These are phyloP conservation scores for Ictidomys tridecemlineatus DNA, from an alignment of 2,113 vertebrate species.

Conservation along the genomic window DNA sequence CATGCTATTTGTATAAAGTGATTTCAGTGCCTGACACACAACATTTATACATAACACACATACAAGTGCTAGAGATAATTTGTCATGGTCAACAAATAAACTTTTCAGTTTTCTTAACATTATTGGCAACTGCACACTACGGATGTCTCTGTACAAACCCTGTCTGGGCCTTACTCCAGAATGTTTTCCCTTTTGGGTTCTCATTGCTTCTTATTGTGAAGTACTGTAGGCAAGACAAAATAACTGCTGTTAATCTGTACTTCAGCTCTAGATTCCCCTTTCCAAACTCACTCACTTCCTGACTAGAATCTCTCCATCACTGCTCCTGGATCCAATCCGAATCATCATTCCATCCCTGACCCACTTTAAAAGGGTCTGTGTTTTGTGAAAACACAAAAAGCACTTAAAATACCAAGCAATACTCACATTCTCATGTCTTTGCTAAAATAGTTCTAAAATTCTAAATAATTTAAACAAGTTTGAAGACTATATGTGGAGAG, in stretches of 20 bases:
- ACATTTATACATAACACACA: background rate
- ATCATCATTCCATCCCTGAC: background rate
- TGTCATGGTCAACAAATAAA: background rate
- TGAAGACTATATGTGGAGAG: slow-evolving; percentile 9
- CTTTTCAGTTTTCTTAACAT: slow-evolving; percentile 9
- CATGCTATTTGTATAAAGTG: background rate
- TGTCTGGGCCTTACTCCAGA: background rate
- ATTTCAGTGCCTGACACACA: background rate
- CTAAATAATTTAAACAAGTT: slow-evolving; percentile 52
- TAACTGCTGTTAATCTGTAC: background rate
- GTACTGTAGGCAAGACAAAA: background rate
- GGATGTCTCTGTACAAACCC: background rate
- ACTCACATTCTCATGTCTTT: slow-evolving; percentile 50
- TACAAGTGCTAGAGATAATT: background rate
- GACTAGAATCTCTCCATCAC: background rate
- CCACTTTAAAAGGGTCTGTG: background rate
- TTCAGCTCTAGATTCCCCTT: background rate
- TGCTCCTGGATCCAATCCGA: background rate
- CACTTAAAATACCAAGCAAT: slow-evolving; percentile 67
- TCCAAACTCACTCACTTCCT: background rate
- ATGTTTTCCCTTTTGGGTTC: background rate
- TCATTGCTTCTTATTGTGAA: background rate
- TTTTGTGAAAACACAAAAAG: background rate
- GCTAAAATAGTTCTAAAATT: slow-evolving; percentile 49
- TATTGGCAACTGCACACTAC: background rate